phyloP scores from a whole-genome alignment of 2,888 invertebrate genomes.

The Cryptus viduatorius region DNA sequence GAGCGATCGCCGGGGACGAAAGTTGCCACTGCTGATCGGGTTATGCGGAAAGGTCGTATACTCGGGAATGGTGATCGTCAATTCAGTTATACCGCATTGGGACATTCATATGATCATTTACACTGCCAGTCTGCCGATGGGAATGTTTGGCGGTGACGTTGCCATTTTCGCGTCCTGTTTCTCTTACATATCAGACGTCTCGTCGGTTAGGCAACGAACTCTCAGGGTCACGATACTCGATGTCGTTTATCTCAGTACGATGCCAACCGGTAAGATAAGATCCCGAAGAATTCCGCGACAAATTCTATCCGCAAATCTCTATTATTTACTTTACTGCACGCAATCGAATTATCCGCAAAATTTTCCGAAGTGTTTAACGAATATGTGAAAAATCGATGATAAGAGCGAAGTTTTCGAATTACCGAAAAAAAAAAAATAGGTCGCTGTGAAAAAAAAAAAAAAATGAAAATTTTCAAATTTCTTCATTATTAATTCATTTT shows the following conservation, averaged over 20 bases:
- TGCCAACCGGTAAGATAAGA: conserved; percentile 90
- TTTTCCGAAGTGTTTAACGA: too few species aligned
- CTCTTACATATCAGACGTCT: conserved; percentile 93
- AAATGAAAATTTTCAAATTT: too few species aligned
- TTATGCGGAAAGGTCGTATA: conserved; percentile 91
- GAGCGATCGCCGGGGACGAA: conserved; percentile 92
- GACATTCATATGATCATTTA: conserved; percentile 91
- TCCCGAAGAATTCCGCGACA: conserved; percentile 33
- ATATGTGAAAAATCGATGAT: too few species aligned
- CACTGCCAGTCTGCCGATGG: conserved; percentile 91
- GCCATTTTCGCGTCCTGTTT: conserved; percentile 93
- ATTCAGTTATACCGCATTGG: conserved; percentile 89
- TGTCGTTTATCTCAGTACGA: conserved; percentile 92
- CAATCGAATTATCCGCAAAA: too few species aligned
- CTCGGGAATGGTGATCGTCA: conserved; percentile 91
- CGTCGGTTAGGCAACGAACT: conserved; percentile 90
- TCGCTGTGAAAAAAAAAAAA: background rate
- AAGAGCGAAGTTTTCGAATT: background rate
- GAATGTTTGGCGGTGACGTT: conserved; percentile 92
- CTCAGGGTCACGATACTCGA: conserved; percentile 93
- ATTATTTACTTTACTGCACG: background rate
- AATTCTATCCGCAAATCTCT: background rate
- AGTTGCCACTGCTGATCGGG: conserved; percentile 90
- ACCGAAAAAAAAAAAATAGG: background rate
- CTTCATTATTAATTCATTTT: too few species aligned